Evolutionary conservation across 2,888 invertebrate genomes (phyloP).

Genomic region (Aromia moschata): DNA sequence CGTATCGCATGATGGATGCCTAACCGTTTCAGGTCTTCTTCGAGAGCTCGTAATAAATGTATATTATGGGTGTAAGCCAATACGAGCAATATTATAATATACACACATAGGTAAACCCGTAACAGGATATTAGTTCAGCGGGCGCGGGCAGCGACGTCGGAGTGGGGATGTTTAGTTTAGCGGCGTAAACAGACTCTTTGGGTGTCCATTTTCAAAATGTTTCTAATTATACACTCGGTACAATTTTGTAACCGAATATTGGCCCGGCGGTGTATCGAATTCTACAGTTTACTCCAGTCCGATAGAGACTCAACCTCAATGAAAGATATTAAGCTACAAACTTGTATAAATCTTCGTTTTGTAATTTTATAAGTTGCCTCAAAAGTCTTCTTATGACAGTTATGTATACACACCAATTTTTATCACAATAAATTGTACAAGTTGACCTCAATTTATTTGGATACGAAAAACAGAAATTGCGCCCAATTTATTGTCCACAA

Average conservation of each 20-base stretch:
- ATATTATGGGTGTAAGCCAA: constrained; percentile 31
- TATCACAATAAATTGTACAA: too few relatives aligned
- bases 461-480: too few relatives aligned
- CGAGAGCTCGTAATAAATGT: constrained; percentile 30
- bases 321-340: too few relatives aligned
- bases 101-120: constrained; percentile 38
- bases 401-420: too few relatives aligned
- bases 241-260: constrained; percentile 43
- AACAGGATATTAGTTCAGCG: constrained; percentile 28
- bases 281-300: constrained; percentile 4
- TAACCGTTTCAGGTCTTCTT: constrained; percentile 20
- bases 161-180: constrained; percentile 30
- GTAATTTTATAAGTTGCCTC: too few relatives aligned
- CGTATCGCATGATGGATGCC: too few relatives aligned
- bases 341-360: too few relatives aligned
- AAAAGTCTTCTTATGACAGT: too few relatives aligned
- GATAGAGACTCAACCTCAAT: too few relatives aligned
- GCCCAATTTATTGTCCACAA: too few relatives aligned
- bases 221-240: constrained; percentile 51
- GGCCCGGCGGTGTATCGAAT: constrained; percentile 26
- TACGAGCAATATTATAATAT: constrained; percentile 38
- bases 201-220: constrained; percentile 57
- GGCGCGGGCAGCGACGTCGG: constrained; percentile 7
- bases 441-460: too few relatives aligned
- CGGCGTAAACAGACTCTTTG: constrained; percentile 33